Conservation (phyloP, 2,888 invertebrate species). For the Uloborus plumipes region DNA sequence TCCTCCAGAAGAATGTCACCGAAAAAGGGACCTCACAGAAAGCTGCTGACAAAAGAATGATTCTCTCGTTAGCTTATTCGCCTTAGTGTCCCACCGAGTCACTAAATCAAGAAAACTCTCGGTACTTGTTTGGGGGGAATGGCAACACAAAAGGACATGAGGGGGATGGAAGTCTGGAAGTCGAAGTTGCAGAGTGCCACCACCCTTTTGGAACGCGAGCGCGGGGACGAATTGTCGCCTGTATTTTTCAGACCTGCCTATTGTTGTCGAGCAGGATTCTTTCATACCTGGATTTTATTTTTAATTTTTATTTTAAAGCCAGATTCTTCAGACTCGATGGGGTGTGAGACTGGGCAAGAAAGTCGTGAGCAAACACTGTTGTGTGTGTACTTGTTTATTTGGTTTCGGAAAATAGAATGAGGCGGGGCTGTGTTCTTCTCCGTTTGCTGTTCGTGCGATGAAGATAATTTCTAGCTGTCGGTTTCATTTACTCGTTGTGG, state of each 20-base stretch:
- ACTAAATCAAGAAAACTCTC: slow-evolving; percentile 52
- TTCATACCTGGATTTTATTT: not conserved
- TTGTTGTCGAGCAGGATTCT: no score
- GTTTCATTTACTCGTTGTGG: not conserved
- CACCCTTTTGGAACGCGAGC: no score
- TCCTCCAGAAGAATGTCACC: slow-evolving; percentile 23
- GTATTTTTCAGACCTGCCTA: not conserved
- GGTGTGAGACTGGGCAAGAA: slow-evolving; percentile 8
- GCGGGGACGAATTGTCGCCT: slow-evolving; percentile 19
- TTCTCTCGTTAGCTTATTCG: slow-evolving; percentile 27
- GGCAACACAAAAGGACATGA: not conserved
- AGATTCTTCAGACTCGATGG: not conserved
- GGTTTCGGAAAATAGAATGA: not conserved
- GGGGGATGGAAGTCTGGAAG: slow-evolving; percentile 13
- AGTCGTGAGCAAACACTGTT: slow-evolving; percentile 7
- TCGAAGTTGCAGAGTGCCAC: slow-evolving; percentile 7
- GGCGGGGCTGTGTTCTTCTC: not conserved
- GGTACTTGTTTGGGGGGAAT: slow-evolving; percentile 7
- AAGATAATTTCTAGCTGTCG: not conserved
- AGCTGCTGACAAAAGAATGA: slow-evolving; percentile 52
- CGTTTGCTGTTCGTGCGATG: not conserved
- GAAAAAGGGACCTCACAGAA: slow-evolving; percentile 45
- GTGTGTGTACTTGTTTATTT: slow-evolving; percentile 12
- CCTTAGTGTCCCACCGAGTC: slow-evolving; percentile 18
- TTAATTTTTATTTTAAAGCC: not conserved